Percentiles rank a stretch among this genome's conserved stretches.
phyloP scores from a whole-genome alignment of 2,888 invertebrate species.

The Choreutis nemorana region DNA sequence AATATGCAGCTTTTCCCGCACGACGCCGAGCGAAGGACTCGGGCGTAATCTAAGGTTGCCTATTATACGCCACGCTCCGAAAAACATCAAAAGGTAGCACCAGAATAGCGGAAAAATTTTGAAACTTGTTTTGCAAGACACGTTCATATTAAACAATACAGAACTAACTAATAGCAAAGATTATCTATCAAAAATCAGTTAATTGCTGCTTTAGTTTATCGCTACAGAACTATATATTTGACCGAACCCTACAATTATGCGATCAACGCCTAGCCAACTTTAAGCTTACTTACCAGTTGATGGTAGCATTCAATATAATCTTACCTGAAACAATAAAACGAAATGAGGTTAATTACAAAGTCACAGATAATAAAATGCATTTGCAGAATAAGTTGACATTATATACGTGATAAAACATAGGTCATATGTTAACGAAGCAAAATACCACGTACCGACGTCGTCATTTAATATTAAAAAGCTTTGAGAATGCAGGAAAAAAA shows the following conservation, averaged over 20 bases:
- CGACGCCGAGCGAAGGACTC: conserved; percentile 53
- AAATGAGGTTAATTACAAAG: conserved; percentile 14
- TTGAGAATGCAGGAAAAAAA: conserved; percentile 30
- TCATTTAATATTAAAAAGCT: conserved; percentile 14
- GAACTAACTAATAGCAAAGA: conserved; percentile 49
- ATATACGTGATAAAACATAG: conserved; percentile 14
- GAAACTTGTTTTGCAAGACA: conserved; percentile 56
- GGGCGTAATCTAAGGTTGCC: conserved; percentile 61
- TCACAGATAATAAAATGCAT: conserved; percentile 11
- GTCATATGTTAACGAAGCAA: conserved; percentile 38
- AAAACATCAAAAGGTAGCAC: conserved; percentile 60
- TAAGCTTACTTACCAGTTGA: conserved; percentile 26
- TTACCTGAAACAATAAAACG: conserved; percentile 54
- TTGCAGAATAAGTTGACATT: conserved; percentile 2
- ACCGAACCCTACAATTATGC: conserved; percentile 15
- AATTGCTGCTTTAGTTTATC: conserved; percentile 57
- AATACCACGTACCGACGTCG: conserved; percentile 17
- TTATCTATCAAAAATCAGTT: conserved; percentile 56
- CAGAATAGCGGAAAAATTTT: conserved; percentile 60
- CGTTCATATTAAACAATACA: conserved; percentile 61
- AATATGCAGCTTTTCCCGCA: conserved; percentile 55
- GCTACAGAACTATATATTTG: conserved; percentile 15
- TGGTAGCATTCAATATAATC: conserved; percentile 15
- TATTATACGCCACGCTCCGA: conserved; percentile 65
- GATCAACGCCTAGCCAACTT: conserved; percentile 14